Evolutionary conservation across 2,113 vertebrate genomes (phyloP).

Genomic region (Sprattus sprattus): DNA sequence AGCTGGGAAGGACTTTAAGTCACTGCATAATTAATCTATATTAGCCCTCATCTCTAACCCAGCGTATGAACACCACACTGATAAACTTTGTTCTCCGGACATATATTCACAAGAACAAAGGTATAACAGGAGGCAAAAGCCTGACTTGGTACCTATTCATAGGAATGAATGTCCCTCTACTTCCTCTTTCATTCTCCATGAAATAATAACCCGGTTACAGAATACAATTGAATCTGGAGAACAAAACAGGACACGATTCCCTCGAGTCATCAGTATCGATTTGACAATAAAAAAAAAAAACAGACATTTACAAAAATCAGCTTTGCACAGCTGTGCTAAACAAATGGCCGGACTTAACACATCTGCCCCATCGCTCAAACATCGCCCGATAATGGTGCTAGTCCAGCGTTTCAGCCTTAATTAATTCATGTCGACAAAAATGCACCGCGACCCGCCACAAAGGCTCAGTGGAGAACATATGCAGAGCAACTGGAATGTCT

Average conservation of each 20-base stretch:
- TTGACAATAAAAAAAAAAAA: slow-evolving; percentile 21
- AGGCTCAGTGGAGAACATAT: slow-evolving; percentile 19
- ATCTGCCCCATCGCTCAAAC: background rate
- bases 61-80: background rate
- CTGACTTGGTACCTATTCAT: background rate
- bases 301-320: background rate
- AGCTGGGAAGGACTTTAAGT: background rate
- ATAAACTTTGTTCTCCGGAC: background rate
- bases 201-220: slow-evolving; percentile 14
- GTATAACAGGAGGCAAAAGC: slow-evolving; percentile 1
- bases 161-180: background rate
- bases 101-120: background rate
- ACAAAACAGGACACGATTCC: slow-evolving; percentile 20
- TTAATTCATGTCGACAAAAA: slow-evolving; percentile 15
- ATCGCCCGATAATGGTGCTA: background rate
- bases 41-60: background rate
- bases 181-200: background rate
- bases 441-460: slow-evolving; percentile 1
- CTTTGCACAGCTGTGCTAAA: background rate
- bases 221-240: slow-evolving; percentile 1
- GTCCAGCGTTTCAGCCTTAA: slow-evolving; percentile 5
- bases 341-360: slow-evolving; percentile 6
- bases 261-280: slow-evolving; percentile 26
- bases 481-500: slow-evolving; percentile 16
- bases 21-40: background rate